phyloP scores from a whole-genome alignment of 2,797 vertebrate genomes.

The Melanotaenia boesemani region DNA sequence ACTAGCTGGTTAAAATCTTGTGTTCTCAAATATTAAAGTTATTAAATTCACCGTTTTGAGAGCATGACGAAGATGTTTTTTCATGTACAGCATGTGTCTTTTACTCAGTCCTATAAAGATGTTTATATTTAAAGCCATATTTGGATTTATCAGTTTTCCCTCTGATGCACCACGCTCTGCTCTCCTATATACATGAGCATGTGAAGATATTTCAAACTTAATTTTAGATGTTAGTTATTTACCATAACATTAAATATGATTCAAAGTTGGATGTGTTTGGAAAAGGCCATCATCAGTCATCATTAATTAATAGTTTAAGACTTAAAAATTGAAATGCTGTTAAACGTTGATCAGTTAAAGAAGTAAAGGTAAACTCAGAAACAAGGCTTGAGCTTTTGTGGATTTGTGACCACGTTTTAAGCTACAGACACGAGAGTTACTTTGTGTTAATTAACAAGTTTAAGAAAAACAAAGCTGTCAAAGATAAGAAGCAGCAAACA shows the following conservation, averaged over 20 bases:
- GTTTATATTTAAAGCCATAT: background rate
- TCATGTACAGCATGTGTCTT: background rate
- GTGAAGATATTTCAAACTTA: background rate
- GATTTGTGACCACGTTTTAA: background rate
- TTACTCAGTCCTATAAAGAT: background rate
- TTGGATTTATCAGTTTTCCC: background rate
- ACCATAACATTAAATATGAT: background rate
- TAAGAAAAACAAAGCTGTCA: background rate
- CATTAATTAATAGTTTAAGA: background rate
- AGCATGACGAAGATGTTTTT: background rate
- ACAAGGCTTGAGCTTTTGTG: background rate
- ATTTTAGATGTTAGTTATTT: background rate
- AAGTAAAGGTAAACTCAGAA: background rate
- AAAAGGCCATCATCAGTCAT: background rate
- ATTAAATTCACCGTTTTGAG: background rate
- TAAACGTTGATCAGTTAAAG: background rate
- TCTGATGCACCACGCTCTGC: background rate
- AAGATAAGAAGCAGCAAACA: conserved; percentile 1
- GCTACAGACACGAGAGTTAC: background rate
- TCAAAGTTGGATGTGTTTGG: background rate
- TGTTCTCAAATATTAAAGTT: background rate
- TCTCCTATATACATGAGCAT: background rate
- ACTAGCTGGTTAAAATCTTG: background rate
- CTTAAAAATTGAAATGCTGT: background rate
- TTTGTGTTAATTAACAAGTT: background rate